phyloP scores from a whole-genome alignment of 2,888 invertebrate species.

The Ormyrus nitidulus region DNA sequence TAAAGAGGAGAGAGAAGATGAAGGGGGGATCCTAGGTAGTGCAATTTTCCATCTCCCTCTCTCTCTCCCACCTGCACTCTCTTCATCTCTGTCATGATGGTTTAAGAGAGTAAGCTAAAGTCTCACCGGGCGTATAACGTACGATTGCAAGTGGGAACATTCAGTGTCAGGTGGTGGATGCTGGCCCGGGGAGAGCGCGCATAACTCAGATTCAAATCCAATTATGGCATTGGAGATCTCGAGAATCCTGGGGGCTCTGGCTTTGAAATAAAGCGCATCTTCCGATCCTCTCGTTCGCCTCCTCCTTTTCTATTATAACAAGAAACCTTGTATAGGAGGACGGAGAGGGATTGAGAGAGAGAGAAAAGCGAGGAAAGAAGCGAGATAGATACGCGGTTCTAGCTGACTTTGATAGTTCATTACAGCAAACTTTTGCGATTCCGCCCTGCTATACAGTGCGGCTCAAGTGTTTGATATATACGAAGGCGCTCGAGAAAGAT shows the following conservation, averaged over 20 bases:
- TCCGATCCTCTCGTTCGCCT: constrained; percentile 21
- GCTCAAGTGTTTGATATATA: background rate
- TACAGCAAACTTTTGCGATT: constrained; percentile 48
- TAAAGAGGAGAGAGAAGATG: constrained; percentile 19
- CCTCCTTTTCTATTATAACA: constrained; percentile 7
- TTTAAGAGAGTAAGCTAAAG: constrained; percentile 26
- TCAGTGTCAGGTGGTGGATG: constrained; percentile 15
- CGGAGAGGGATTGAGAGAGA: background rate
- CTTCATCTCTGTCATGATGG: background rate
- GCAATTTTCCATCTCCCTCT: background rate
- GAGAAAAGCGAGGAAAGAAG: background rate
- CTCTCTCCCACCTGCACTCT: background rate
- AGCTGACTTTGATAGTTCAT: constrained; percentile 58
- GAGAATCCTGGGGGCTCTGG: constrained; percentile 52
- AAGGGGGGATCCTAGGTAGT: background rate
- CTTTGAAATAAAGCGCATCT: constrained; percentile 57
- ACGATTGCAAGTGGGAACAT: constrained; percentile 37
- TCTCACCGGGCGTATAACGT: constrained; percentile 45
- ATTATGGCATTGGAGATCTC: constrained; percentile 59
- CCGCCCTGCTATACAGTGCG: constrained; percentile 13
- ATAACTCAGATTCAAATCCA: constrained; percentile 61
- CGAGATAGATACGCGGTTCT: constrained; percentile 27
- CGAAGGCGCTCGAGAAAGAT: background rate
- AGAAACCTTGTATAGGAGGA: background rate
- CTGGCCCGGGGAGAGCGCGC: constrained; percentile 40